Base-by-base conservation (phyloP, 35 echinoderm and acorn worm genomes). In the Holothuria glaberrima region DNA sequence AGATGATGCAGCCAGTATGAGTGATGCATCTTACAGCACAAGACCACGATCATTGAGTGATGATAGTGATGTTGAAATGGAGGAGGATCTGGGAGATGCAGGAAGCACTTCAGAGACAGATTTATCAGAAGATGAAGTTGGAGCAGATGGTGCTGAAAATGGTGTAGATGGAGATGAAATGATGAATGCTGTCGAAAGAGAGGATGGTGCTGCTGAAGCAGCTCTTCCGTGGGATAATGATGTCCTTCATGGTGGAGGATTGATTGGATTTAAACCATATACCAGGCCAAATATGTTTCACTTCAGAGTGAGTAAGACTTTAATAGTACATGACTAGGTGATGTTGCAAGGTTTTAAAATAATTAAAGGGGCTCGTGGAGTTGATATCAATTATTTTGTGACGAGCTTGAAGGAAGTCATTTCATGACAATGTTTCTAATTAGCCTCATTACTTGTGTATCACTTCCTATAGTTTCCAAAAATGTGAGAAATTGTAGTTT, bases 211-310 rank as follows among this genome's bases (percentile, higher is more conserved):
- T 54, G 50, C 50, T 54, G 50, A 58, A 71, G 68, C 56, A 34
- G 58, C 31, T 62, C 75, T 60, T 34, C 67, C 34, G 52, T 58
- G 48, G 86, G 88, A 56, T 65, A 80, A 62, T 86, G 88, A 67
- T 79, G 50, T 99, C 31, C 76, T 99, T 9, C 94, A 99, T 36
- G 91, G 92, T 68, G 86, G 86, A 88, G 93, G 91, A 38, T 90
- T 91, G 31, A 84, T 91, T 5, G 93, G 91, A 29, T 99, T 99
- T 56, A 87, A 95, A 77, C 97, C 97, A 27, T 99, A 99, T 62
- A 99, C 90, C 41, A 94, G 88, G 72, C 93, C 97, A 20, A 85
- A 86, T 61, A 68, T 95, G 48, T 99, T 99, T 90, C 75, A 82
- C 59, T 82, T 95, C 58, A 94, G 94, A 79, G 97, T 99, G 89